phyloP scores from a whole-genome alignment of 2,888 invertebrate genomes.

The Chalcosyrphus nemorum region DNA sequence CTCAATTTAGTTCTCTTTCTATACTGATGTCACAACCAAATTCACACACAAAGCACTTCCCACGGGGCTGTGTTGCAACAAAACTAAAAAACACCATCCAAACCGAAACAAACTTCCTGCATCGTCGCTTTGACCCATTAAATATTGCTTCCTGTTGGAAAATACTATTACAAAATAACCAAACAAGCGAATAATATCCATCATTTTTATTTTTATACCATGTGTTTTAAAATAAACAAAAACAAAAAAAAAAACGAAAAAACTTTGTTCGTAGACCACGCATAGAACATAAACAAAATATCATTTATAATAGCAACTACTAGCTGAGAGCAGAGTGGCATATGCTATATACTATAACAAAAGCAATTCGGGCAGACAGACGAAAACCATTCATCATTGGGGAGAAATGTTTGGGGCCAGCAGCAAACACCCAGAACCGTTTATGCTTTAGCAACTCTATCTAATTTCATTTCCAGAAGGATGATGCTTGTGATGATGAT shows the following conservation, averaged over 20 bases:
- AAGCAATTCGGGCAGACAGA: not conserved
- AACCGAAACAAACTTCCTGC: constrained; percentile 8
- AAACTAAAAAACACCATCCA: not conserved
- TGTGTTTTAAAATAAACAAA: constrained; percentile 39
- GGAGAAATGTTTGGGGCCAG: not conserved
- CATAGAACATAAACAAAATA: constrained; percentile 10
- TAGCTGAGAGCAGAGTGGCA: constrained; percentile 17
- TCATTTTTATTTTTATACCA: constrained; percentile 18
- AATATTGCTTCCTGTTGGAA: not conserved
- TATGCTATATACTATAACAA: constrained; percentile 6
- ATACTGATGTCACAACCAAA: not conserved
- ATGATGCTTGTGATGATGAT: not conserved
- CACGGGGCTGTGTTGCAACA: not conserved
- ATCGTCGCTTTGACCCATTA: not conserved
- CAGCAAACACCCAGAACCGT: no score
- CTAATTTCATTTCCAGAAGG: not conserved
- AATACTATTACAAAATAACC: constrained; percentile 32
- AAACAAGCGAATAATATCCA: constrained; percentile 27
- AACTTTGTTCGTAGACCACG: not conserved
- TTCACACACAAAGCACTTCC: not conserved
- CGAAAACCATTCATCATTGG: not conserved
- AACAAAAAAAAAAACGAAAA: no score
- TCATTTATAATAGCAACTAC: constrained; percentile 19
- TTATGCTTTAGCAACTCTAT: not conserved
- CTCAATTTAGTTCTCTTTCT: not conserved